Percentiles rank a stretch among this genome's conserved stretches.
phyloP scores from a whole-genome alignment of 2,888 invertebrate genomes.

The Polymixis lichenea region DNA sequence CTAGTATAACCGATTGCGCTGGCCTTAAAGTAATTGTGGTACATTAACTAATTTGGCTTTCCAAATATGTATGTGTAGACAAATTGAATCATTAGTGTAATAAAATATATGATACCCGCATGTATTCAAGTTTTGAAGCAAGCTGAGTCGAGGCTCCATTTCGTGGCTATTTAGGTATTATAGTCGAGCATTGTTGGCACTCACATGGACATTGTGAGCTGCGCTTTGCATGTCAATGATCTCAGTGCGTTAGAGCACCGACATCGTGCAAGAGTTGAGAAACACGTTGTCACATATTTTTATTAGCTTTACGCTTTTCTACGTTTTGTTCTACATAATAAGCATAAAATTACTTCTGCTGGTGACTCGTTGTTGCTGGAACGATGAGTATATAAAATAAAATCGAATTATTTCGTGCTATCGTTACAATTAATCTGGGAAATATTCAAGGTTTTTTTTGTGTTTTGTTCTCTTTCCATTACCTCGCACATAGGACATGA shows the following conservation, averaged over 20 bases:
- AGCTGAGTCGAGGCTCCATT: constrained; percentile 49
- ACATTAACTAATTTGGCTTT: constrained; percentile 40
- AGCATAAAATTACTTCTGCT: not conserved
- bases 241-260: constrained; percentile 57
- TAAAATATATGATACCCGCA: constrained; percentile 26
- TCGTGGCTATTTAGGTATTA: constrained; percentile 58
- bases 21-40: constrained; percentile 28
- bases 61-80: constrained; percentile 27
- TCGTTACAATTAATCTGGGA: not conserved
- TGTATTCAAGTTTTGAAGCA: constrained; percentile 50
- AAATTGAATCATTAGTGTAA: constrained; percentile 53
- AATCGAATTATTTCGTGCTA: not conserved
- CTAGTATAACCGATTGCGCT: constrained; percentile 22
- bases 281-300: constrained; percentile 55
- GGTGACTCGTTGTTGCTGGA: not conserved
- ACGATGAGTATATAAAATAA: no score
- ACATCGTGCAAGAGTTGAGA: constrained; percentile 56
- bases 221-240: constrained; percentile 70
- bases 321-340: not conserved
- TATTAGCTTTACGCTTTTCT: constrained; percentile 32
- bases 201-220: constrained; percentile 56
- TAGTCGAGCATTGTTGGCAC: constrained; percentile 63
- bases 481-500: no score
- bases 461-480: no score
- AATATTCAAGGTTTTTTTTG: not conserved